phyloP scores from a whole-genome alignment of 2,113 vertebrate species.

The Thomomys bottae region DNA sequence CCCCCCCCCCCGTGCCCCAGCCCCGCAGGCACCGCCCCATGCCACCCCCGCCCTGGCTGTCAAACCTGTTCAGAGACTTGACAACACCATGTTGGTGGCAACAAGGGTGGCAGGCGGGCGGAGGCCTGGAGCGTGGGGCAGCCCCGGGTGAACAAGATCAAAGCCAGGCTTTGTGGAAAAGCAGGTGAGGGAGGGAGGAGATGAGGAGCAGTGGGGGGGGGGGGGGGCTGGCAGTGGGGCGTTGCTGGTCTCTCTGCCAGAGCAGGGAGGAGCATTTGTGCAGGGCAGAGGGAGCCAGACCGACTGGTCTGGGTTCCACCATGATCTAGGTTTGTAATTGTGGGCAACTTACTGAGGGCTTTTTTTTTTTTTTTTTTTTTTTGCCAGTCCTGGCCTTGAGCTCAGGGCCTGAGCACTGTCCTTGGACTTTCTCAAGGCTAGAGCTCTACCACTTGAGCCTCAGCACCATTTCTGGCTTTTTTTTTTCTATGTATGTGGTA shows the following conservation, averaged over 20 bases:
- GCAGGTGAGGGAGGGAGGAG: not conserved
- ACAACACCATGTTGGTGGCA: slow-evolving; percentile 50
- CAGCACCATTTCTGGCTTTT: too few species aligned
- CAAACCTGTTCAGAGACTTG: slow-evolving; percentile 45
- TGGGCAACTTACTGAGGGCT: not conserved
- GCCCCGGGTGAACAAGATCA: slow-evolving; percentile 40
- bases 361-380: too few species aligned
- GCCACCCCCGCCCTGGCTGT: not conserved
- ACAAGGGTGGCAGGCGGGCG: not conserved
- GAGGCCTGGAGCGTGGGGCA: slow-evolving; percentile 27
- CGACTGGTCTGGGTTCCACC: not conserved
- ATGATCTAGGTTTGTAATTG: accelerated
- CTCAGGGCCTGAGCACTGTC: too few species aligned
- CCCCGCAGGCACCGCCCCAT: too few species aligned
- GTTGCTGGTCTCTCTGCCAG: not conserved
- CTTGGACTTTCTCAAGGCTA: too few species aligned
- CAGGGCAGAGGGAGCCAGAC: not conserved
- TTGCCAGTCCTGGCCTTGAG: too few species aligned
- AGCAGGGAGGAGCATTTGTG: not conserved
- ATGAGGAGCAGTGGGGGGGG: not conserved
- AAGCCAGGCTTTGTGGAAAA: not conserved
- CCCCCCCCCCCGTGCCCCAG: too few species aligned
- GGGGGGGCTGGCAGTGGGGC: not conserved
- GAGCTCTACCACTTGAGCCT: too few species aligned
- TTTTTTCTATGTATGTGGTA: too few species aligned